A percentile compares a stretch with the other conserved stretches of the same genome.
Evolutionary conservation across 2,888 invertebrate species (phyloP).

Genomic region (Gandaritis pyraliata): DNA sequence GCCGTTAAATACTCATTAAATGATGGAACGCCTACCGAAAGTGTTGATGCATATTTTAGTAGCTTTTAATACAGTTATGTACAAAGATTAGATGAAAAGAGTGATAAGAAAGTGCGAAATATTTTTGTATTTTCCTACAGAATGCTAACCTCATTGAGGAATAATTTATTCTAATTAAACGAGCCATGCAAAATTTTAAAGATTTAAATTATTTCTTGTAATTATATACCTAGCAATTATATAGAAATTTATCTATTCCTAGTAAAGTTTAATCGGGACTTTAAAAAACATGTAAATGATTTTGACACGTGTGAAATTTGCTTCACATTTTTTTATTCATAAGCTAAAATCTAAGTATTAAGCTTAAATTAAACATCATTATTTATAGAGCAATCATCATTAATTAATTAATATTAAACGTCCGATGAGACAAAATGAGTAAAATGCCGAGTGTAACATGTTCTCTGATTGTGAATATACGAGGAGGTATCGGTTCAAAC

Average conservation of each 20-base stretch:
- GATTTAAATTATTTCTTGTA: too few species aligned
- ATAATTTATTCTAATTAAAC: background rate
- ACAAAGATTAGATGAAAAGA: conserved; percentile 45
- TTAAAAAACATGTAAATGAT: too few species aligned
- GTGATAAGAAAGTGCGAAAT: background rate
- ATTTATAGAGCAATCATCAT: conserved; percentile 35
- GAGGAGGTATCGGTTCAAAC: conserved; percentile 40
- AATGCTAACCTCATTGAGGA: conserved; percentile 26
- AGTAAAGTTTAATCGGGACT: too few species aligned
- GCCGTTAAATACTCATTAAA: conserved; percentile 72
- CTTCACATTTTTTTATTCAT: too few species aligned
- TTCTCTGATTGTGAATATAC: conserved; percentile 34
- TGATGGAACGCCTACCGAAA: conserved; percentile 71
- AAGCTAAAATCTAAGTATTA: too few species aligned
- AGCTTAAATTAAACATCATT: too few species aligned
- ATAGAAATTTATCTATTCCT: too few species aligned
- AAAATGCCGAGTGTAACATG: conserved; percentile 36
- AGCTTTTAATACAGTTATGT: conserved; percentile 67
- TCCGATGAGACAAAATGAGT: conserved; percentile 32
- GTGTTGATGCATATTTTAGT: conserved; percentile 76
- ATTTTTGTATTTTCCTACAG: conserved; percentile 13
- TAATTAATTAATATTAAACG: conserved; percentile 35
- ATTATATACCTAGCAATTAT: too few species aligned
- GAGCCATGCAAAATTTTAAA: conserved; percentile 4
- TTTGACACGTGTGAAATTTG: too few species aligned